These are phyloP conservation scores for Eulacestoma nigropectus DNA, from an alignment of 2,113 vertebrate species.

Conservation along the genomic window DNA sequence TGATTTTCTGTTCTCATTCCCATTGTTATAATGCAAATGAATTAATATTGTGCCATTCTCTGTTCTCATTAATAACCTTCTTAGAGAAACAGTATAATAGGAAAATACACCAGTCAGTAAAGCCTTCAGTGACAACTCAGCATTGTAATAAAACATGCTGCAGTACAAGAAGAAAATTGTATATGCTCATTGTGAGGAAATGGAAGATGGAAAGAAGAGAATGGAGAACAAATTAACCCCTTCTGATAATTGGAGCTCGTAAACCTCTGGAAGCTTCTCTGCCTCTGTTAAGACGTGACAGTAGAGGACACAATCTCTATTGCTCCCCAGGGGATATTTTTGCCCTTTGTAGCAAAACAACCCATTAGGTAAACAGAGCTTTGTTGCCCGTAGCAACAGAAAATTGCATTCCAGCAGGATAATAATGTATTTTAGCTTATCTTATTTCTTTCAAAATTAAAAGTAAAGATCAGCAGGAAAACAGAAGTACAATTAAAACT, in stretches of 20 bases:
- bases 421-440: conserved; percentile 1
- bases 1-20: neutral
- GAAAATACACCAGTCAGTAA: neutral
- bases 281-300: neutral
- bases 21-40: neutral
- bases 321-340: conserved; percentile 22
- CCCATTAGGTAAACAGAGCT: conserved; percentile 30
- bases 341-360: conserved; percentile 47
- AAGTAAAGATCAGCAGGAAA: conserved; percentile 3
- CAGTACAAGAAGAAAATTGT: neutral
- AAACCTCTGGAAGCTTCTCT: neutral
- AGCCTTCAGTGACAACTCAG: neutral
- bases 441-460: conserved; percentile 22
- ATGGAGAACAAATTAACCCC: neutral
- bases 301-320: neutral
- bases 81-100: neutral
- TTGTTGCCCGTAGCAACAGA: conserved; percentile 47
- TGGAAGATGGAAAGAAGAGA: neutral
- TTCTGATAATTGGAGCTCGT: neutral
- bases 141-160: neutral
- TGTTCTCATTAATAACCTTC: neutral
- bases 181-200: neutral
- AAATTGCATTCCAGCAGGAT: conserved; percentile 8
- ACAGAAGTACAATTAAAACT: neutral
- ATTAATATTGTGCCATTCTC: neutral